A percentile compares a stretch with the other conserved stretches of the same genome.
Evolutionary conservation across 2,113 vertebrate genomes (phyloP).

Genomic region (Psephotus haematonotus): DNA sequence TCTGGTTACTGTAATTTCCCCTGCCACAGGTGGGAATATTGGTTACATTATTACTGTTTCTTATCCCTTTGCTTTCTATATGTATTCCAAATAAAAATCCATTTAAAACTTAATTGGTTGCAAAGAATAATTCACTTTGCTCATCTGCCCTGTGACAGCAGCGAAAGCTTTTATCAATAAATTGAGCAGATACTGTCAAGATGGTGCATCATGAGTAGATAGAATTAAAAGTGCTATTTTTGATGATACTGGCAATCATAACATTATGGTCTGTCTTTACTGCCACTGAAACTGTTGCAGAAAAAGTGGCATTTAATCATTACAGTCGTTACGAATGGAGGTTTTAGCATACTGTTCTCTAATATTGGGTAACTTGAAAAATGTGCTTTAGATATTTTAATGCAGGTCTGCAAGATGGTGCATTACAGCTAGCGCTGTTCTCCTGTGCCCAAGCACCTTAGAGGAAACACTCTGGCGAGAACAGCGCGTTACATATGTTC

Average conservation of each 20-base stretch:
- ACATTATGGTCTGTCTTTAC: neutral
- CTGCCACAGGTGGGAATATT: neutral
- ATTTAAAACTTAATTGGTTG: neutral
- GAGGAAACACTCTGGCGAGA: neutral
- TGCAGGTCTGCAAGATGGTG: neutral
- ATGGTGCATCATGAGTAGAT: neutral
- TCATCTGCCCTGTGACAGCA: neutral
- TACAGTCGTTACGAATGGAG: neutral
- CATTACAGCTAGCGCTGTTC: neutral
- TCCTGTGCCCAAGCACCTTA: neutral
- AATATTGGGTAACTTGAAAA: neutral
- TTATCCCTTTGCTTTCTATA: neutral
- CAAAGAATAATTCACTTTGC: neutral
- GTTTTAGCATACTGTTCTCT: neutral
- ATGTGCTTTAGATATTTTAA: neutral
- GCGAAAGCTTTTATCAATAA: neutral
- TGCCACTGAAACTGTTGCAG: neutral
- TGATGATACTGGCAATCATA: neutral
- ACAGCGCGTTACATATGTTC: rapidly evolving
- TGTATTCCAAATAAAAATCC: neutral
- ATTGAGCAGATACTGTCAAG: neutral
- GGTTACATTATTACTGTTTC: neutral
- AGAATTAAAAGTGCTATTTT: neutral
- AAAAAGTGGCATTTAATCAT: conserved; percentile 6
- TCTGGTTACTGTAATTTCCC: neutral